These are phyloP conservation scores for Carpatolechia fugitivella DNA, from an alignment of 2,888 invertebrate genomes.

Conservation along the genomic window DNA sequence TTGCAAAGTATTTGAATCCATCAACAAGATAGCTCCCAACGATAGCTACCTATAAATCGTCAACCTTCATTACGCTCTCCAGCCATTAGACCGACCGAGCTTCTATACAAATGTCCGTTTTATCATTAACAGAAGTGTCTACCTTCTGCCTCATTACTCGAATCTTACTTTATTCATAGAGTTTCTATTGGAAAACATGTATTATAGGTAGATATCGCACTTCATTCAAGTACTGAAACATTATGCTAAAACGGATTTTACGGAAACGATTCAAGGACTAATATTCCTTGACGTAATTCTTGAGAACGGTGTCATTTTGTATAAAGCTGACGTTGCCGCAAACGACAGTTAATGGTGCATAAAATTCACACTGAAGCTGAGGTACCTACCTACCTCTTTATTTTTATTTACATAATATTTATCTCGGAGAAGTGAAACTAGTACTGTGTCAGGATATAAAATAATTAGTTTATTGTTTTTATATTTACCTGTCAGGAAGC, in stretches of 20 bases:
- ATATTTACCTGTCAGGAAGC: no score
- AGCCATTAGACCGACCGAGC: background rate
- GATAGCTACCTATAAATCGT: no score
- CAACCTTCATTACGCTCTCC: background rate
- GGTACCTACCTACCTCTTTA: no score
- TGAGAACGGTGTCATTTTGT: conserved; percentile 65
- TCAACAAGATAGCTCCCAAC: background rate
- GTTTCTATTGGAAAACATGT: conserved; percentile 48
- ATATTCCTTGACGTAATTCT: conserved; percentile 39
- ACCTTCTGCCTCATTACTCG: conserved; percentile 51
- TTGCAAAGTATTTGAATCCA: background rate
- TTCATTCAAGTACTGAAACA: background rate
- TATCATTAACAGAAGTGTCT: conserved; percentile 39
- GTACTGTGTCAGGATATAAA: background rate
- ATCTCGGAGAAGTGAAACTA: conserved; percentile 31
- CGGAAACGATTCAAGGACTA: conserved; percentile 32
- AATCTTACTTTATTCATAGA: conserved; percentile 40
- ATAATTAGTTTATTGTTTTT: no score
- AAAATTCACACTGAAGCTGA: conserved; percentile 62
- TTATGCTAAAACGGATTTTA: conserved; percentile 37
- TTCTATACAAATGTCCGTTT: conserved; percentile 20
- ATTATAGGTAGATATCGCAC: background rate
- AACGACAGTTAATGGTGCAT: conserved; percentile 70
- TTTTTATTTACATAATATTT: conserved; percentile 50
- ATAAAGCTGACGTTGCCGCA: conserved; percentile 65